Conservation (phyloP, 2,888 invertebrate species). For the Mesorhabditis sp. region DNA sequence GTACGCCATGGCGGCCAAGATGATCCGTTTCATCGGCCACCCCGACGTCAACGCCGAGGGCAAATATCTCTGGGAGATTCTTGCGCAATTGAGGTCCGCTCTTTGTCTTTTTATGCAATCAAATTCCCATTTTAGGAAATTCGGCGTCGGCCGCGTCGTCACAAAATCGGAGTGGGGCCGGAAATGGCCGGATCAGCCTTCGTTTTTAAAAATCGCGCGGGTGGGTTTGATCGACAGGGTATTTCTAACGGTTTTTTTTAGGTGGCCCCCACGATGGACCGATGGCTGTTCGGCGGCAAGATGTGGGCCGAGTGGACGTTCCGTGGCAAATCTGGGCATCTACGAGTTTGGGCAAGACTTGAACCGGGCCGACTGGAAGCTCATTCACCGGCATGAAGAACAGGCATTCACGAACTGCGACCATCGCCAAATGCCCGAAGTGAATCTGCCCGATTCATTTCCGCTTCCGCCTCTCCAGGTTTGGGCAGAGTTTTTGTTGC, state of each 20-base stretch:
- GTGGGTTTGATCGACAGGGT: constrained; percentile 23
- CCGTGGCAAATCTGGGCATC: constrained; percentile 50
- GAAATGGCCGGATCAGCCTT: constrained; percentile 55
- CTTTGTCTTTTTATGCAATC: neutral
- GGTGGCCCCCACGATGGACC: constrained; percentile 53
- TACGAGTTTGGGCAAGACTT: constrained; percentile 51
- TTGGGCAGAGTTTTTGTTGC: neutral
- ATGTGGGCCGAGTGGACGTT: constrained; percentile 54
- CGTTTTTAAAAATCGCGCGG: constrained; percentile 48
- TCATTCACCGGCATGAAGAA: constrained; percentile 54
- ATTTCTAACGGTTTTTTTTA: constrained; percentile 20
- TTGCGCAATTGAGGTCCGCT: constrained; percentile 42
- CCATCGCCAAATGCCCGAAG: constrained; percentile 23
- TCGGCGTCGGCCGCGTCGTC: constrained; percentile 54
- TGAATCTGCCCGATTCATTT: constrained; percentile 45
- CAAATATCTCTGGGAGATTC: constrained; percentile 55
- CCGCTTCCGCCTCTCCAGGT: constrained; percentile 54
- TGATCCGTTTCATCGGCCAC: constrained; percentile 51
- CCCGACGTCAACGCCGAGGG: constrained; percentile 52
- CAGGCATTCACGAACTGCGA: constrained; percentile 23
- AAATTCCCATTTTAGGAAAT: constrained; percentile 22
- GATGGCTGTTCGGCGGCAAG: constrained; percentile 48
- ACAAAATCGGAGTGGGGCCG: constrained; percentile 55
- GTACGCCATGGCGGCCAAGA: constrained; percentile 20
- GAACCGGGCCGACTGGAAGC: constrained; percentile 54